Evolutionary conservation across 2,797 vertebrate genomes (phyloP), one percentile per base, ranked within the genome.

Genomic region (Lepidocolaptes lacrymiger): DNA sequence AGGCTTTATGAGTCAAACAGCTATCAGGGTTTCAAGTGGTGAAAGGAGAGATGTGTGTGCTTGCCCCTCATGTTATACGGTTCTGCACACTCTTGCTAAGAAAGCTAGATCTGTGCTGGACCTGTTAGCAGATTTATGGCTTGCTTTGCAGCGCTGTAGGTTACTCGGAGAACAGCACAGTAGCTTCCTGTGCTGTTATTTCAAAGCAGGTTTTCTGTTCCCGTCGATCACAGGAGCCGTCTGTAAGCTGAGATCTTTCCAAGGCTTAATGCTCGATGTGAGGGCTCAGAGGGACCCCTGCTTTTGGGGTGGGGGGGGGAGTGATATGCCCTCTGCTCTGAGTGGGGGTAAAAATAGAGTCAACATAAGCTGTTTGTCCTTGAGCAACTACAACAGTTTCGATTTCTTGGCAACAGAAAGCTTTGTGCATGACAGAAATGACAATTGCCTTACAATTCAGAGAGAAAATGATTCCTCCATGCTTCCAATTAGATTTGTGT

Each of bases 211-310:
- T 88, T 95, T 96, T 96, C 82, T 91, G 67, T 96, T 96, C 63
- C 95, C 27, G 3, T 43, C 2, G 51, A 93, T 93, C 92, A 96
- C 85, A 94, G 91, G 55, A 78, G 76, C 76, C 3, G 9, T 76
- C 71, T 85, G 94, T 93, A 97, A 97, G 44, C 73, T 81, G 94
- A 96, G 91, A 89, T n/a, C 73, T 78, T 94, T 81, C 84, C 66
- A 43, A 55, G 56, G 56, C 48, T 93, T 78, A 83, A 62, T 61
- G 69, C 87, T 72, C 7, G 0, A 26, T 32, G 23, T n/a, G 79
- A 88, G 82, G 44, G 82, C 73, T 94, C 66, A 14, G 69, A 75
- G 62, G 69, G 55, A 94, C 10, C 48, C 74, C 69, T 75, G 30
- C 58, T 67, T 78, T 69, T 37, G 37, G 37, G 37, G 37, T 9